Percentiles rank a stretch among this genome's conserved stretches.
Evolutionary conservation across 2,113 vertebrate species (phyloP).

Genomic region (Gymnocephalus cernua): DNA sequence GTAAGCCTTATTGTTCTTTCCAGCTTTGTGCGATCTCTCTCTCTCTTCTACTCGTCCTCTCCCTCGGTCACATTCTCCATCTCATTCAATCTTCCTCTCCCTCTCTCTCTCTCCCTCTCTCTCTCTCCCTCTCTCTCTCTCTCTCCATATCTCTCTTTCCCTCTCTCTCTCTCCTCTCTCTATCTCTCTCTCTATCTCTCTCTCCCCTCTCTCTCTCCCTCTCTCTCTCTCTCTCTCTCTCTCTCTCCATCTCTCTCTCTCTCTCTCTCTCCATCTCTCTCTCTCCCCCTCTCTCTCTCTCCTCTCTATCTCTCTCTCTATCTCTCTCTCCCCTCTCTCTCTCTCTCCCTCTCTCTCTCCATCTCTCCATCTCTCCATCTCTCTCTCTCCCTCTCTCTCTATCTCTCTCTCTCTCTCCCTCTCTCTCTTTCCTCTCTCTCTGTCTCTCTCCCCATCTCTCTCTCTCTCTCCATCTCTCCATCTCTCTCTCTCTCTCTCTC

Average conservation of each 20-base stretch:
- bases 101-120: not conserved
- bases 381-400: too few species aligned
- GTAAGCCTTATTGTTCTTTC: conserved; percentile 12
- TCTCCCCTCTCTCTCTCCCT: not conserved
- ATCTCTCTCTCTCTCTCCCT: not conserved
- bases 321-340: not conserved
- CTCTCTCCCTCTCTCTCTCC: not conserved
- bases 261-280: not conserved
- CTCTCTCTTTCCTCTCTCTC: too few species aligned
- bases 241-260: not conserved
- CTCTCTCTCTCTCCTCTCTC: too few species aligned
- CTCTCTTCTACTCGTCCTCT: not conserved
- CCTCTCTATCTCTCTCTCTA: not conserved
- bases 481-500: not conserved
- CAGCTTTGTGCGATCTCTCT: not conserved
- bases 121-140: not conserved
- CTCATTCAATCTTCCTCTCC: not conserved
- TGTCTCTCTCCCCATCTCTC: not conserved
- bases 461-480: too few species aligned
- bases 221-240: not conserved
- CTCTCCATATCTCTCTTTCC: too few species aligned
- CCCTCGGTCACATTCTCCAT: not conserved
- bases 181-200: too few species aligned
- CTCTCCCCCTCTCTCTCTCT: not conserved
- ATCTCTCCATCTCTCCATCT: not conserved